Evolutionary conservation across 2,888 invertebrate species (phyloP), one percentile per base, ranked within the genome.

Genomic region (Ellobium chinense): DNA sequence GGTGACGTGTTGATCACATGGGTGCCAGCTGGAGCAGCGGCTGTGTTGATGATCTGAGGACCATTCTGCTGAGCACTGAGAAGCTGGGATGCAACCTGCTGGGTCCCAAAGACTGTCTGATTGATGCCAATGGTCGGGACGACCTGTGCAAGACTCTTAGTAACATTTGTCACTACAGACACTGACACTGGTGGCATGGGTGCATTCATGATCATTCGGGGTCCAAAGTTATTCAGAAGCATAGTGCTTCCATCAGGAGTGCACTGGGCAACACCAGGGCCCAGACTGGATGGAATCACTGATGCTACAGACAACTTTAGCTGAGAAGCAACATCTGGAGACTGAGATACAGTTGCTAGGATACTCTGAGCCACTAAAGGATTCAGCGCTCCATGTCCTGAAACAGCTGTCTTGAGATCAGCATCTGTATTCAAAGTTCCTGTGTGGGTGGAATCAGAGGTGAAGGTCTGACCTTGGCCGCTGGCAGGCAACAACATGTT

Each of bases 161-260:
- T 90, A 7, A 91, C 91, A 72, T 89, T 87, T 62, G 89, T 91
- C 31, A 91, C 89, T 65, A 89, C 86, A 5, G 88, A 88, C 29
- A 91, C 85, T 36, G 91, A 89, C 37, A 91, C 81, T 5, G 90
- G 90, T 70, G 91, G 91, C 89, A 90, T 89, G 3, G 90, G 86
- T 12, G 88, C 84, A 82, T 88, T 89, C 74, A 90, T 70, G 21
- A 83, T 79, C 79, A 85, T 82, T 58, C 81, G 82, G 7, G 88
- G 85, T 65, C 85, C 82, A 68, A 88, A 87, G 31, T 82, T 86
- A 66, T 85, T 85, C 69, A 87, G 82, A 60, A 89, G 80, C 69
- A 82, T 27, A 18, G 81, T 56, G 21, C 76, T 78, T 3, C 79
- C 77, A 29, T 46, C 72, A 5, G 60, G 34, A n/a, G 39, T 29